A percentile compares a stretch with the other conserved stretches of the same genome.
These are phyloP conservation scores for Saimiri boliviensis DNA, from an alignment of 2,113 vertebrate genomes.

Conservation along the genomic window DNA sequence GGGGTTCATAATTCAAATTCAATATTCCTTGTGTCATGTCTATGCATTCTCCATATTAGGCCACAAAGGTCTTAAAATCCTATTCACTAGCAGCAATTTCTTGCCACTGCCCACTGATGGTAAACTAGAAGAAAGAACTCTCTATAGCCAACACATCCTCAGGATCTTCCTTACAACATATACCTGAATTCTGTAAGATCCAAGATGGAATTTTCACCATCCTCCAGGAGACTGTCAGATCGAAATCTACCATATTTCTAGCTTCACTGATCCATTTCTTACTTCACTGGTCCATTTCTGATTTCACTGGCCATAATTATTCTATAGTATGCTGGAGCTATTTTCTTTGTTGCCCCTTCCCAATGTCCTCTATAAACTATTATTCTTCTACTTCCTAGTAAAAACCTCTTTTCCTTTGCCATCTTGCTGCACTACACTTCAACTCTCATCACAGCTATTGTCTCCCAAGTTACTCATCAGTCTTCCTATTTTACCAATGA, in stretches of 20 bases:
- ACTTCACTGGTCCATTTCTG: not conserved
- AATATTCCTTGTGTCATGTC: not conserved
- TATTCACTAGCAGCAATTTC: conserved; percentile 1
- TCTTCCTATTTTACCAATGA: not conserved
- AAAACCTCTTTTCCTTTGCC: conserved; percentile 13
- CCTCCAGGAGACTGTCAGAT: not conserved
- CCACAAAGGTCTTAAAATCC: conserved; percentile 31
- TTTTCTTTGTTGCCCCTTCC: not conserved
- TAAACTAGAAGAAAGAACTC: conserved; percentile 32
- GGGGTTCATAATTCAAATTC: not conserved
- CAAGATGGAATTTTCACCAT: not conserved
- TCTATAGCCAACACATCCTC: not conserved
- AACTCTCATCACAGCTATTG: not conserved
- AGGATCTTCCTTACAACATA: not conserved
- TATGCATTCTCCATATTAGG: not conserved
- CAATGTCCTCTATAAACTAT: not conserved
- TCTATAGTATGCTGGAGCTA: not conserved
- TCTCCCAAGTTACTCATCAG: not conserved
- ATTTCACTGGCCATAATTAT: not conserved
- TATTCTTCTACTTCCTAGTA: not conserved
- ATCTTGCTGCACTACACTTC: not conserved
- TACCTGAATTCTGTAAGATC: not conserved
- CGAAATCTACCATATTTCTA: not conserved
- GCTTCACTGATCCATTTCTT: not conserved
- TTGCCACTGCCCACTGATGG: not conserved